Evolutionary conservation across 23 tunicate genomes (phyloP), one percentile per base, ranked within the genome.

Genomic region (Botrylloides violaceus): DNA sequence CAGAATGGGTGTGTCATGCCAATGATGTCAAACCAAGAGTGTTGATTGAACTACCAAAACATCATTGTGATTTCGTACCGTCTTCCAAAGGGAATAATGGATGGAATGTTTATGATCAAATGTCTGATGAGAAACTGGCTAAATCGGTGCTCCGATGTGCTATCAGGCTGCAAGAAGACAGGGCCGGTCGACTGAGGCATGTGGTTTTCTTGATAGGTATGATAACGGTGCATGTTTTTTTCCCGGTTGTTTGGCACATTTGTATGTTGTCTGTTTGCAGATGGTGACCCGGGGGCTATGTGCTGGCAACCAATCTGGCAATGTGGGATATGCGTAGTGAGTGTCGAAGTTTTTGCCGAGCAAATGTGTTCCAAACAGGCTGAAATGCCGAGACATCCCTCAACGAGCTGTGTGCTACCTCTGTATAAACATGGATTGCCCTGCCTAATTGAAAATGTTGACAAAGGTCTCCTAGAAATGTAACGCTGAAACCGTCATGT

Each of bases 191-290:
- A 36, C 63, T 84, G 5, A 58, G 94, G 24, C 94, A 85, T 30
- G 66, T 79, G 33, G 81, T 85, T 19, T 68, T 85, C 37, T 62
- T 85, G 12, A 79, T 58, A 23, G 84, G 94, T 85, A 22, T 56
- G 66, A 39, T 2, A 0, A 22, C 18, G 1, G 28, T 65, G 25
- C 12, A 30, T 23, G 22, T 29, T 12, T 65, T 29, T 65, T 7
- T 20, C 9, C 22, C 0, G 0, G 28, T 29, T 29, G 12, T 18
- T 60, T 23, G 15, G 22, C 18, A 20, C 22, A 20, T 60, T 18
- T 60, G 27, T 23, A 20, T 49, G 21, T 22, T 19, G 58, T 19
- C 56, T 43, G 15, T 43, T 43, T 43, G 12, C 74, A 68, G 74
- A 68, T 43, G 74, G 37, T 37, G 74, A 68, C 26, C 74, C 74